Evolutionary conservation across 1,140 invertebrate genomes (phyloP), one percentile per base, ranked within the genome.

Genomic region (Anoplolepis gracilipes): DNA sequence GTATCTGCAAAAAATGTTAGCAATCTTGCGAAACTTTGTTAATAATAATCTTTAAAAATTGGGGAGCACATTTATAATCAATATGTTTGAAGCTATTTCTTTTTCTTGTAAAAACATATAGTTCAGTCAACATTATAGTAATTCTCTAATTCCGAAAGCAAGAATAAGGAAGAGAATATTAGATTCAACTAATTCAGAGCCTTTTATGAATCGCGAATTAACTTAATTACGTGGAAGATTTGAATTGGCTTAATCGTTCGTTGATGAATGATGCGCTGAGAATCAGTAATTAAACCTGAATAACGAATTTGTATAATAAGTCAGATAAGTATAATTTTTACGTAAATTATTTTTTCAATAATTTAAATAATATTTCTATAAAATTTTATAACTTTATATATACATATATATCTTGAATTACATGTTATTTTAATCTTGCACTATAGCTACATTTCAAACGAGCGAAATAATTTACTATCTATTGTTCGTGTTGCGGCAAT

Each of bases 181-280:
- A n/a, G 5, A 39, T 1, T 1, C 5, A 65, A 61, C 8, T 7
- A 76, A 69, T 30, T 25, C 30, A 36, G 16, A 28, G 33, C 30
- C 19, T 57, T 22, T 22, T n/a, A 5, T 82, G 22, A 69, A 64
- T 42, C 19, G 19, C 25, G 28, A 67, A 65, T 87, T 64, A 84
- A 70, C 42, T 33, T 86, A 87, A 87, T 87, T 76, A 64, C 22
- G 70, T 28, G 49, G 46, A 77, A 72, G 64, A 33, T 42, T n/a
- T 55, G 8, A 28, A 16, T 11, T 10, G 2, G 30, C 11, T 28
- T 55, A 42, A 82, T 87, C 53, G 33, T 55, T 33, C n/a, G 1
- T 65, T 57, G 1, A 28, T 49, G 62, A 87, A 55, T 77, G 28
- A 36, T n/a, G 46, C 30, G 25, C 1, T 11, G 62, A 55, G n/a